Percentiles rank a stretch among this genome's conserved stretches.
These are phyloP conservation scores for Mormyrops attenuatus DNA, from an alignment of 2,797 vertebrate genomes.

Conservation along the genomic window DNA sequence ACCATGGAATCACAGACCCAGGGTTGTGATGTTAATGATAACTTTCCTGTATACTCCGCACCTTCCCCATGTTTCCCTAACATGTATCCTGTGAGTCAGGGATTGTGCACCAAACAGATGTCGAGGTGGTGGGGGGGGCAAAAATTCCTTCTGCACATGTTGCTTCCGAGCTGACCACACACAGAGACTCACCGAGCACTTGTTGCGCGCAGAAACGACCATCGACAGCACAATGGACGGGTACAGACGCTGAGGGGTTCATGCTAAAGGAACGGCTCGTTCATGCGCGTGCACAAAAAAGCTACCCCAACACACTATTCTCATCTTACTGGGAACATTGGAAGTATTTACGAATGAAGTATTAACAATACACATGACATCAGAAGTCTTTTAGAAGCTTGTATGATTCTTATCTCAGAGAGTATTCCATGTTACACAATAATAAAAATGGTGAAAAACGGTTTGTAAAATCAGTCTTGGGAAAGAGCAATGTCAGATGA, in stretches of 20 bases:
- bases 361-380: neutral
- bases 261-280: slow-evolving; percentile 30
- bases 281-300: slow-evolving; percentile 35
- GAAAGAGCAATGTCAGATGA: neutral
- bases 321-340: slow-evolving; percentile 14
- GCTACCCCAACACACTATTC: slow-evolving; percentile 26
- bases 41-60: slow-evolving; percentile 44
- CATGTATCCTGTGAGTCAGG: slow-evolving; percentile 52
- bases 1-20: slow-evolving; percentile 44
- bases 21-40: slow-evolving; percentile 19
- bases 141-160: slow-evolving; percentile 43
- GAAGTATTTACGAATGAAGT: neutral
- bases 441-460: neutral
- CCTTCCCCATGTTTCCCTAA: slow-evolving; percentile 30
- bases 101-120: slow-evolving; percentile 36
- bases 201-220: slow-evolving; percentile 11
- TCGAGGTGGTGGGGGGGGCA: neutral
- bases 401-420: neutral
- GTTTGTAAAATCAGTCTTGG: neutral
- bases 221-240: neutral
- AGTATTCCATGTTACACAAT: neutral
- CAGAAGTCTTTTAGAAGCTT: neutral
- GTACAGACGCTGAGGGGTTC: slow-evolving; percentile 8
- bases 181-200: neutral
- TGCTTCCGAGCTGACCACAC: slow-evolving; percentile 41